phyloP scores from a whole-genome alignment of 2,113 vertebrate genomes.

The Myiopsitta monachus region DNA sequence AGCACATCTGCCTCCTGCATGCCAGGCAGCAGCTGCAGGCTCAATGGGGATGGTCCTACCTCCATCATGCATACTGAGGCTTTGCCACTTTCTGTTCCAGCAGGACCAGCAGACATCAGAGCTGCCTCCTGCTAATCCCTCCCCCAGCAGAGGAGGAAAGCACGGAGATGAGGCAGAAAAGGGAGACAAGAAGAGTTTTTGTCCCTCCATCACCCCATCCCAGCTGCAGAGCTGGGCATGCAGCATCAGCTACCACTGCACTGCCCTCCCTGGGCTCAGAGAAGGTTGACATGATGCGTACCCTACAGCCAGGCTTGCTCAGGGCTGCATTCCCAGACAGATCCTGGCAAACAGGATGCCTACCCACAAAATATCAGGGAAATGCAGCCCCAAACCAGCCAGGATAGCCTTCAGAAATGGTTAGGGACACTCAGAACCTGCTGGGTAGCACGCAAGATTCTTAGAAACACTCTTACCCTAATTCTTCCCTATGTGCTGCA shows the following conservation, averaged over 20 bases:
- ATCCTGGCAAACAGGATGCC: background rate
- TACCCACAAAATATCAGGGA: fast-evolving
- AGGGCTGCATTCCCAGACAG: background rate
- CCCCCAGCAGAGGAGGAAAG: background rate
- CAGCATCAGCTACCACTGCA: background rate
- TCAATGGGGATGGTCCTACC: fast-evolving
- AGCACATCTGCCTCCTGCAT: background rate
- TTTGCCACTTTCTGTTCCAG: background rate
- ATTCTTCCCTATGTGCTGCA: background rate
- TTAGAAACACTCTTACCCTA: background rate
- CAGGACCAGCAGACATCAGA: background rate
- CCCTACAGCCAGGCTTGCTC: background rate
- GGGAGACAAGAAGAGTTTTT: background rate
- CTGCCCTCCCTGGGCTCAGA: background rate
- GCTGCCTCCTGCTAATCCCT: background rate
- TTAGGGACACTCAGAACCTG: background rate
- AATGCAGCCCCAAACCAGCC: fast-evolving
- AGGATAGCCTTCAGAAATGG: background rate
- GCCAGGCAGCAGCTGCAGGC: fast-evolving
- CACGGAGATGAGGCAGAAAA: fast-evolving
- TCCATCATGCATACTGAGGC: fast-evolving
- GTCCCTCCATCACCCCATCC: background rate
- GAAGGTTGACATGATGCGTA: background rate
- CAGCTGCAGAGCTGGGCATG: background rate
- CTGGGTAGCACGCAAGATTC: background rate